phyloP scores from a whole-genome alignment of 2,113 vertebrate species.

The rabbit (Oryctolagus cuniculus) region mOryCun1.1 NC_091436.1:59293501-59294000 shows the following conservation, averaged over 20 bases:
- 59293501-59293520: neutral
- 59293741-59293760: slow-evolving; percentile 17
- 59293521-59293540: neutral
- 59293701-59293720: slow-evolving; percentile 37
- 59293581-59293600: neutral
- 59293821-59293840: slow-evolving; percentile 56
- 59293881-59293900: slow-evolving; percentile 63
- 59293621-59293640: neutral
- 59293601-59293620: neutral
- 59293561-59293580: neutral
- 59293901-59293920: slow-evolving; percentile 54
- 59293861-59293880: slow-evolving; percentile 66
- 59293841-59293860: slow-evolving; percentile 59
- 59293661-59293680: slow-evolving; percentile 48
- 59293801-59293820: slow-evolving; percentile 65
- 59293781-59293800: slow-evolving; percentile 77
- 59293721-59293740: neutral
- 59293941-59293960: slow-evolving; percentile 42
- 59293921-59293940: slow-evolving; percentile 17
- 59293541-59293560: slow-evolving; percentile 4
- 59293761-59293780: slow-evolving; percentile 65
- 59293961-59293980: neutral
- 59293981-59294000: slow-evolving; percentile 4
- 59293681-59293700: neutral
- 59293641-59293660: neutral